Evolutionary conservation across 2,888 invertebrate genomes (phyloP), one percentile per base, ranked within the genome.

Genomic region (Sepioteuthis lessoniana): DNA sequence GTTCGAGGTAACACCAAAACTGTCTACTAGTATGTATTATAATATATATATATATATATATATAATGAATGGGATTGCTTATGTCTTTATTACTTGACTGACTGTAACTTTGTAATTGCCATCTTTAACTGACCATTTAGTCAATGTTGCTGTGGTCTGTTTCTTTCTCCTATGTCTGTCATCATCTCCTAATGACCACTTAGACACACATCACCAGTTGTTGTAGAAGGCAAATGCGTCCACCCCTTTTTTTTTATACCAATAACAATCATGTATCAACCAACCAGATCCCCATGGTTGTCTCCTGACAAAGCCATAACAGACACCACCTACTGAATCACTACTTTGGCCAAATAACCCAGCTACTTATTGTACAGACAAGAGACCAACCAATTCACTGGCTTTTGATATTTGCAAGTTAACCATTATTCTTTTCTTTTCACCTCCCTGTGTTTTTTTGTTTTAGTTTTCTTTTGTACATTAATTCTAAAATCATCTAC

Each of bases 291-390:
- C n/a, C n/a, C 35, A n/a, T n/a, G n/a, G 76, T 76, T 76, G 16
- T 76, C 76, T 76, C 76, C n/a, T n/a, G 76, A 76, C 76, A 76
- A 76, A 76, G 76, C 76, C 76, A 35, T 76, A 76, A 76, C n/a
- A 35, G 76, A 16, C 16, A 13, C 76, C 76, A n/a, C 76, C 76
- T 76, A 76, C n/a, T 76, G 76, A 76, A 76, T 76, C 76, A 76
- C 76, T n/a, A 35, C n/a, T 76, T 35, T n/a, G 76, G 4, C 76
- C 76, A 76, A 55, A 55, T 55, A 55, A 55, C 55, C 55, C 25
- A 55, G 21, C 55, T 55, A 55, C 55, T 55, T 55, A 55, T 25
- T 28, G 55, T 55, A 55, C 4, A 55, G 55, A 25, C 55, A 55
- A 55, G 55, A 55, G 55, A 76, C 76, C 0, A 76, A 35, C n/a